Evolutionary conservation across 2,888 invertebrate species (phyloP), one percentile per base, ranked within the genome.

Genomic region (Plusia festucae): DNA sequence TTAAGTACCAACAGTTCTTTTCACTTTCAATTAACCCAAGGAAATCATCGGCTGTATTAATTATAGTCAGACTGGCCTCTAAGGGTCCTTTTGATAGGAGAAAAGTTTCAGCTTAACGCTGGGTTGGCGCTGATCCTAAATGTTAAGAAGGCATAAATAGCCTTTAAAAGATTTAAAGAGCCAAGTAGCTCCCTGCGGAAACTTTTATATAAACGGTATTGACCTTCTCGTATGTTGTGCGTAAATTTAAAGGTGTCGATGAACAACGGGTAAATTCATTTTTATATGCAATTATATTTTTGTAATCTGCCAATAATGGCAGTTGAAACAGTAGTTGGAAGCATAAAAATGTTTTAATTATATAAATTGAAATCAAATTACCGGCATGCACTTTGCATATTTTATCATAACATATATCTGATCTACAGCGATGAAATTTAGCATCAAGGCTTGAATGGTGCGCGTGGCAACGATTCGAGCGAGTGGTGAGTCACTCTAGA

Each of bases 401-500:
- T 66, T 63, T 66, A 67, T 67, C 56, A 73, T 68, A 30, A 30
- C 51, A 63, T 57, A 51, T 55, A 60, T 67, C 57, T 71, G 60
- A 60, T 67, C 57, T 71, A 61, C 66, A 65, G 73, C 68, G 27
- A 51, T 59, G 60, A 63, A 68, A 74, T 77, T 68, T 56, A 54
- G 46, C 63, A 69, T 62, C 68, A 81, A 80, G 71, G 82, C 67
- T 60, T 64, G 58, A 59, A 65, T 70, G 71, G 73, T 72, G 78
- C 77, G 84, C 85, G 85, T 82, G 82, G 84, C 79, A 78, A 65
- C 67, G 75, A 65, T 68, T 58, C 65, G 70, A 77, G 72, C 78
- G 73, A 77, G 74, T n/a, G 56, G 82, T 90, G 91, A 90, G 77
- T 90, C 90, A 90, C 73, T 78, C 76, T 81, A 79, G 87, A 85